phyloP scores from a whole-genome alignment of 1,140 invertebrate genomes.

The Microplitis mediator region DNA sequence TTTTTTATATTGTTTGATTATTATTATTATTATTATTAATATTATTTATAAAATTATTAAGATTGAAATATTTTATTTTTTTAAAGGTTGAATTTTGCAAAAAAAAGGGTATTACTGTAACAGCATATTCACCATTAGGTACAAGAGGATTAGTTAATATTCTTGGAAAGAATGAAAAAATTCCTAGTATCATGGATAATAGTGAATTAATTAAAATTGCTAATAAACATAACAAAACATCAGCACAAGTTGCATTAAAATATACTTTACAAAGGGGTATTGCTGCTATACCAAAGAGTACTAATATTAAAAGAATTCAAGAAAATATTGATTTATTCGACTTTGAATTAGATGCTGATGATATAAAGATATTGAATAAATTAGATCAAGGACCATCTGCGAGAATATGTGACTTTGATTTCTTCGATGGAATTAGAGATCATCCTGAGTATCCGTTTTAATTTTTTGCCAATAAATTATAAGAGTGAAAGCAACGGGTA shows the following conservation, averaged over 20 bases:
- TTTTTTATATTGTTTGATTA: not conserved
- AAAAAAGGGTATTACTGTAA: constrained; percentile 63
- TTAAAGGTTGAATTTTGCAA: constrained; percentile 65
- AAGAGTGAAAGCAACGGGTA: no score
- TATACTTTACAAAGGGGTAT: constrained; percentile 65
- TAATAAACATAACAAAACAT: constrained; percentile 62
- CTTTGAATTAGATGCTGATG: constrained; percentile 52
- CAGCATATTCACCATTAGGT: constrained; percentile 70
- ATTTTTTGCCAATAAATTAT: constrained; percentile 1
- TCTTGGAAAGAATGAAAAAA: constrained; percentile 55
- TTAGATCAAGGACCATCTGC: constrained; percentile 66
- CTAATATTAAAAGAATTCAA: constrained; percentile 61
- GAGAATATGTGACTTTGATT: constrained; percentile 71
- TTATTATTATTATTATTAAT: constrained; percentile 1
- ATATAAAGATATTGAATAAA: constrained; percentile 47
- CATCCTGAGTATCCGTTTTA: constrained; percentile 66
- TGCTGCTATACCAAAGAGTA: constrained; percentile 70
- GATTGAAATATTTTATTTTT: constrained; percentile 21
- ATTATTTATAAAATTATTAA: constrained; percentile 16
- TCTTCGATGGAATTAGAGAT: constrained; percentile 61
- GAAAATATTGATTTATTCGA: constrained; percentile 66
- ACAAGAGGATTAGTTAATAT: constrained; percentile 65
- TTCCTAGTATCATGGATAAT: constrained; percentile 74
- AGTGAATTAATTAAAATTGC: constrained; percentile 71
- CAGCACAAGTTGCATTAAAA: constrained; percentile 69